Percentiles rank a stretch among this genome's conserved stretches.
Evolutionary conservation across 1,140 invertebrate genomes (phyloP).

Genomic region (Scaptomyza montana): DNA sequence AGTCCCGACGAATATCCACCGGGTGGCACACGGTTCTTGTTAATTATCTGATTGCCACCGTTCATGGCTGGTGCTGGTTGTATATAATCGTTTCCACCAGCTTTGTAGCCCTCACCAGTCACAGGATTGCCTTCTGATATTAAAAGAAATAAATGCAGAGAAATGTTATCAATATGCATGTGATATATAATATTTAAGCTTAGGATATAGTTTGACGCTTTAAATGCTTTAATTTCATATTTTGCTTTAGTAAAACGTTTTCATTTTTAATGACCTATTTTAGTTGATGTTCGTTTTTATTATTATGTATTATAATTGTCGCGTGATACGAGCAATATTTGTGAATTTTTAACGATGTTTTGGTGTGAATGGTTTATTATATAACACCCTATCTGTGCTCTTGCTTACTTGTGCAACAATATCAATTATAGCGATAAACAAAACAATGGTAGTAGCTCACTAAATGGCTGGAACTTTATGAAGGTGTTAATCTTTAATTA

Average conservation of each 20-base stretch:
- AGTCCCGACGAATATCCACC: slow-evolving; percentile 85
- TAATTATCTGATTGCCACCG: slow-evolving; percentile 76
- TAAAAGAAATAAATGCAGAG: not conserved
- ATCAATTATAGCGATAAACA: not conserved
- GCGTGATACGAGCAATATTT: not conserved
- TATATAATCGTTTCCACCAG: slow-evolving; percentile 59
- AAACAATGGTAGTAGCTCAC: too few species aligned
- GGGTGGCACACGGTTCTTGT: slow-evolving; percentile 84
- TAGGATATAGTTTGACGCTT: not conserved
- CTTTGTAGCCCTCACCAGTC: slow-evolving; percentile 84
- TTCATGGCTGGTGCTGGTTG: slow-evolving; percentile 56
- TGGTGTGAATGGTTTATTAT: not conserved
- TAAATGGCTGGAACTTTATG: too few species aligned
- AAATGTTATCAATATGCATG: not conserved
- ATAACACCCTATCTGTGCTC: not conserved
- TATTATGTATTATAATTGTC: not conserved
- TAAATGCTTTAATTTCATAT: not conserved
- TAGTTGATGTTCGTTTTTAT: not conserved
- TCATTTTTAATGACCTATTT: not conserved
- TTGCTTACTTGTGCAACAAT: not conserved
- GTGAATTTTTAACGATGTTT: not conserved
- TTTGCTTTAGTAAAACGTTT: not conserved
- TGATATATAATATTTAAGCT: too few species aligned
- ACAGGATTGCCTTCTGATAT: slow-evolving; percentile 85
- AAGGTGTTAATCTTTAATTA: too few species aligned